Conservation (phyloP, 53 echinoderm and acorn worm species). For the Actinopyga echinites region DNA sequence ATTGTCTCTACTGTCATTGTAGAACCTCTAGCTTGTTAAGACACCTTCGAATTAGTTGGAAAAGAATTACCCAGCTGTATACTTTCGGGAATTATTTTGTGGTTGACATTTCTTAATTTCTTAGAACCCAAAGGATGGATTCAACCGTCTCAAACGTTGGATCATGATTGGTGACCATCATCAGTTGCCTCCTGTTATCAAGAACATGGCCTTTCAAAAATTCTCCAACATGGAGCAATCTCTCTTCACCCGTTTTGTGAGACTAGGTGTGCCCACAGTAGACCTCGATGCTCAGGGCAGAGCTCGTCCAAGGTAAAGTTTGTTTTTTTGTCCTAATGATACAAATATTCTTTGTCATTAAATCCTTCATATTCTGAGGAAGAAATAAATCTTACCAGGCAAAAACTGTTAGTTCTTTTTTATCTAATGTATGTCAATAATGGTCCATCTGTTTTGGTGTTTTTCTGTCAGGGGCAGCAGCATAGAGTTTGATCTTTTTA, state of each 20-base stretch:
- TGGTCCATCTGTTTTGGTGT: too few species aligned
- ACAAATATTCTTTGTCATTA: too few species aligned
- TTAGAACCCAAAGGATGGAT: conserved; percentile 98
- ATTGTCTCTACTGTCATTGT: background rate
- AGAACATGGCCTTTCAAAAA: conserved; percentile 99
- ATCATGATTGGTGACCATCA: conserved; percentile 99
- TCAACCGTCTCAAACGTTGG: conserved; percentile 95
- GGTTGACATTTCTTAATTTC: background rate
- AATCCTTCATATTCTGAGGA: too few species aligned
- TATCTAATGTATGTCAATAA: too few species aligned
- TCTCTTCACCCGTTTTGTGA: conserved; percentile 90
- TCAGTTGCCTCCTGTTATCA: conserved; percentile 97
- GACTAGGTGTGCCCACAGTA: conserved; percentile 90
- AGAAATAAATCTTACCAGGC: too few species aligned
- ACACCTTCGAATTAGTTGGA: too few species aligned
- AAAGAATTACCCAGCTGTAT: too few species aligned
- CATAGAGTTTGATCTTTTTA: too few species aligned
- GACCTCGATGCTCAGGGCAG: conserved; percentile 97
- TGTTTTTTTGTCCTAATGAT: background rate
- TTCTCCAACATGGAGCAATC: conserved; percentile 99
- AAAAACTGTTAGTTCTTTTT: too few species aligned
- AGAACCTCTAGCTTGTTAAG: too few species aligned
- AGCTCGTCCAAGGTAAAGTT: conserved; percentile 84
- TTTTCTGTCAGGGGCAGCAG: too few species aligned
- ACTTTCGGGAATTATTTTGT: too few species aligned